Evolutionary conservation across 2,888 invertebrate species (phyloP).

Genomic region (Pammene fasciana): DNA sequence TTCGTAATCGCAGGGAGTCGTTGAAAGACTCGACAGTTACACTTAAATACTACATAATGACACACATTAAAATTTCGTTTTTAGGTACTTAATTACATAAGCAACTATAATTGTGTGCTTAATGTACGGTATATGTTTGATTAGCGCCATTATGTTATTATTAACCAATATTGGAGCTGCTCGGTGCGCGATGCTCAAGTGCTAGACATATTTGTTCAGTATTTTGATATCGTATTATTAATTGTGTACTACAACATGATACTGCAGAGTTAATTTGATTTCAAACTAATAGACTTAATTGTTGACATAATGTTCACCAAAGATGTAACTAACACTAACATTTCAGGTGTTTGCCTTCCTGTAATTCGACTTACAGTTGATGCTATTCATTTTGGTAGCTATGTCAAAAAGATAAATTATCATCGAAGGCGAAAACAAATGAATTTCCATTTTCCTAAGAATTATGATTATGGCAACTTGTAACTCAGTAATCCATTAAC

Average conservation of each 20-base stretch:
- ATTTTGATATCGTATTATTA: constrained; percentile 49
- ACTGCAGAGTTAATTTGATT: background rate
- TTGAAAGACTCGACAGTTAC: too few relatives aligned
- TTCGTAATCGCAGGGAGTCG: background rate
- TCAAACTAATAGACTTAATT: background rate
- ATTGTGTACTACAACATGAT: constrained; percentile 39
- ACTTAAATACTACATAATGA: too few relatives aligned
- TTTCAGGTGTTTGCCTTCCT: background rate
- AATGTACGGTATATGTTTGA: constrained; percentile 52
- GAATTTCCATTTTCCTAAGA: constrained; percentile 25
- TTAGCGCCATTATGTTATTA: constrained; percentile 55
- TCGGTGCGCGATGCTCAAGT: constrained; percentile 53
- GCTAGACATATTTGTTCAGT: constrained; percentile 57
- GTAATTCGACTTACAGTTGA: background rate
- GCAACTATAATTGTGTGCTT: constrained; percentile 49
- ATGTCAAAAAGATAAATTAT: constrained; percentile 5
- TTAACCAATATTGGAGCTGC: constrained; percentile 57
- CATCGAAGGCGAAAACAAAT: constrained; percentile 2
- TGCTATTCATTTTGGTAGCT: background rate
- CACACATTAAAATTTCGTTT: too few relatives aligned
- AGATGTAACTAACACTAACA: background rate
- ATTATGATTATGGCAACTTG: constrained; percentile 31
- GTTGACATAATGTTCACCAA: background rate
- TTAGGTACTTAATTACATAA: constrained; percentile 3
- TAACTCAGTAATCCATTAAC: constrained; percentile 35